Evolutionary conservation across 2,113 vertebrate genomes (phyloP), one percentile per base, ranked within the genome.

Genomic region (Gambusia affinis): DNA sequence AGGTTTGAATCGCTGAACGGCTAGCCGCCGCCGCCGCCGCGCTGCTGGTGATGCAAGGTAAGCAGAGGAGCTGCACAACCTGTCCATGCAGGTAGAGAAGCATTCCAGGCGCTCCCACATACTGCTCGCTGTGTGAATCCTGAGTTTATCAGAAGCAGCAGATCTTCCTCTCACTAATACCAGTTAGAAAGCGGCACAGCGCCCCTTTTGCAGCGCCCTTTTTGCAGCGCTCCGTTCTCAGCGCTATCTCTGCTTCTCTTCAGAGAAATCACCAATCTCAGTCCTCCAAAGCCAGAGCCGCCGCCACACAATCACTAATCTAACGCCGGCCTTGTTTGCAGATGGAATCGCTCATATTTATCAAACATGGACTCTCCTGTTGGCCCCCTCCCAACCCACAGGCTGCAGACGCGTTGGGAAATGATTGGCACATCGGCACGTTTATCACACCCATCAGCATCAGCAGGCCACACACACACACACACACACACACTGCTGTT

Each of bases 41-140:
- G 14, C 15, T 8, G n/a, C 22, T 37, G 19, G 15, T 42, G 44
- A 68, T 51, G 70, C 67, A 72, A 61, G 2, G 87, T 86, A 87
- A 80, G 73, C 72, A 88, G 75, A 80, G 61, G 80, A 85, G 82
- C 79, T 39, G 80, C 64, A 78, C 76, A 76, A 92, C 91, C 90
- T 92, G 91, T 91, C 65, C 77, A 86, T 87, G 89, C 91, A 93
- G 77, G 91, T 82, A 87, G 60, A 81, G 85, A 87, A 83, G 73
- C 80, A 93, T 93, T 92, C 92, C 92, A 75, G 39, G 28, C 71
- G 60, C 51, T 24, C 82, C 66, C 66, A 68, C 74, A 77, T 77
- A 77, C 68, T 27, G 27, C 27, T 27, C 27, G 27, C 27, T 24
- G 51, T 24, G 22, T 70, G 44, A 73, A 80, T 75, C 42, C 29